These are phyloP conservation scores for Blastobasis adustella DNA, from an alignment of 2,888 invertebrate species.

Conservation along the genomic window DNA sequence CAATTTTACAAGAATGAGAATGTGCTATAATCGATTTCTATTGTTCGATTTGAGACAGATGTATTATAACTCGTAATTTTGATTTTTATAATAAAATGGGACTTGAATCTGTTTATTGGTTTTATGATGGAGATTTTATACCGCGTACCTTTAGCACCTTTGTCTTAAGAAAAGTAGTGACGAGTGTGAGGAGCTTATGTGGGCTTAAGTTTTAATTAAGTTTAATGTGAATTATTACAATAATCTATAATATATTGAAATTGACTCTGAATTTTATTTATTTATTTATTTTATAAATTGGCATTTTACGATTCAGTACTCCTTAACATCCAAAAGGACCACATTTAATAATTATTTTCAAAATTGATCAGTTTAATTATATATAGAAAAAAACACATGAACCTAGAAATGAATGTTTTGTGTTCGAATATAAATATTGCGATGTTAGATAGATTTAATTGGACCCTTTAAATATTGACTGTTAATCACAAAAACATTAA, in stretches of 20 bases:
- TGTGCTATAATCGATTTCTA: slow-evolving; percentile 69
- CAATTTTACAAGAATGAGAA: slow-evolving; percentile 61
- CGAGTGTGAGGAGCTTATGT: slow-evolving; percentile 71
- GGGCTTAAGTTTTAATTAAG: slow-evolving; percentile 72
- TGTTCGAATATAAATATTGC: too few relatives aligned
- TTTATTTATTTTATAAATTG: slow-evolving; percentile 68
- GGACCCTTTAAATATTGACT: too few relatives aligned
- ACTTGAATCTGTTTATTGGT: slow-evolving; percentile 75
- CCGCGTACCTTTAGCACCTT: slow-evolving; percentile 72
- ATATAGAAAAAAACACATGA: slow-evolving; percentile 1
- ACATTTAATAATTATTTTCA: not conserved
- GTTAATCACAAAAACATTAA: too few relatives aligned
- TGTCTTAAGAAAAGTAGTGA: slow-evolving; percentile 64
- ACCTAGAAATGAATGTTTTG: slow-evolving; percentile 6
- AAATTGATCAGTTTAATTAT: not conserved
- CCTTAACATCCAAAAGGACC: slow-evolving; percentile 17
- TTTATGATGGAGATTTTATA: slow-evolving; percentile 74
- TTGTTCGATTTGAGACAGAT: slow-evolving; percentile 69
- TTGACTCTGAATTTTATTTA: slow-evolving; percentile 69
- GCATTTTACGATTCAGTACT: slow-evolving; percentile 50
- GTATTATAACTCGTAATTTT: slow-evolving; percentile 75
- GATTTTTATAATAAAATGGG: slow-evolving; percentile 76
- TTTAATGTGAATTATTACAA: slow-evolving; percentile 75
- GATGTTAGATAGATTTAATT: too few relatives aligned
- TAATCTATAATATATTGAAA: slow-evolving; percentile 76